Percentiles rank a stretch among this genome's conserved stretches.
These are phyloP conservation scores for Acipenser transmontanus DNA, from an alignment of 2,797 vertebrate species.

Conservation along the genomic window DNA sequence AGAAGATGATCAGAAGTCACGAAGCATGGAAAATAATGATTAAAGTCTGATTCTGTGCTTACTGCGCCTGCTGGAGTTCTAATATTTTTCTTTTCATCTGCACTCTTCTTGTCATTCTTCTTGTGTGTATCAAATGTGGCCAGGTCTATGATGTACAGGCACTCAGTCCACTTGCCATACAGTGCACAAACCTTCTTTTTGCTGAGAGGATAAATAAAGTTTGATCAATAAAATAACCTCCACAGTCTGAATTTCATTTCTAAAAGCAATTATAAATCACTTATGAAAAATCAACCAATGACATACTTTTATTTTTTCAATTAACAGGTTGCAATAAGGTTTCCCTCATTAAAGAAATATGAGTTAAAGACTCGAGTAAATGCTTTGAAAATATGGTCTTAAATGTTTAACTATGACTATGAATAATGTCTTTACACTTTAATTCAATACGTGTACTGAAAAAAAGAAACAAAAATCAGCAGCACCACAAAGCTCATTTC, in stretches of 20 bases:
- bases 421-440: too few species aligned
- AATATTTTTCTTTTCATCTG: slow-evolving; percentile 65
- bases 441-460: too few species aligned
- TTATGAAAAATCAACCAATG: neutral
- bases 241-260: neutral
- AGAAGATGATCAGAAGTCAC: too few species aligned
- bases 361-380: too few species aligned
- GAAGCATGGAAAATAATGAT: too few species aligned
- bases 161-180: slow-evolving; percentile 76
- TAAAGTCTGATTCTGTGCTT: neutral
- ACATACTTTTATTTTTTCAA: too few species aligned
- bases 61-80: slow-evolving; percentile 56
- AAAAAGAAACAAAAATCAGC: too few species aligned
- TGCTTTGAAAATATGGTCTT: too few species aligned
- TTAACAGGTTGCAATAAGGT: too few species aligned
- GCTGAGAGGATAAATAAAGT: slow-evolving; percentile 37
- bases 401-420: too few species aligned
- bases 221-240: neutral
- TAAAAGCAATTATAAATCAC: neutral
- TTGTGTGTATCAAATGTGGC: slow-evolving; percentile 61
- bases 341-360: too few species aligned
- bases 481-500: too few species aligned
- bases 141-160: slow-evolving; percentile 62
- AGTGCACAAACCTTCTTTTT: slow-evolving; percentile 68
- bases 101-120: slow-evolving; percentile 68